Evolutionary conservation across 2,888 invertebrate species (phyloP), one percentile per base, ranked within the genome.

Genomic region (Ophion slaviceki): DNA sequence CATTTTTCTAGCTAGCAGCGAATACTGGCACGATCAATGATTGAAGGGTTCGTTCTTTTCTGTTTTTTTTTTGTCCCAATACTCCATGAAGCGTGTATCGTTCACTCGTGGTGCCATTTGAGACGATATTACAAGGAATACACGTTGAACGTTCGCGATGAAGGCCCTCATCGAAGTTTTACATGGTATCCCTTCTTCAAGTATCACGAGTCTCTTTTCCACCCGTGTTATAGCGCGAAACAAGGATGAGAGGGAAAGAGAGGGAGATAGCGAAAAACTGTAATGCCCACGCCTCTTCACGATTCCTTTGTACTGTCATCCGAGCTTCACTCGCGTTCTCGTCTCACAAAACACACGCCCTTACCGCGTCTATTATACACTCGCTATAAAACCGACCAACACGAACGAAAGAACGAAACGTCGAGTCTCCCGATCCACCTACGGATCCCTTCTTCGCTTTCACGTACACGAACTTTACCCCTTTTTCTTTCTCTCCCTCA

Each of bases 221-320:
- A 64, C 80, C 67, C 45, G 66, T 17, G 67, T 82, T 81, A 78
- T 78, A 79, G 11, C 53, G 53, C 53, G 14, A 64, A 82, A 64
- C 72, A 61, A 67, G 59, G 28, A 71, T 59, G 74, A 57, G 57
- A 57, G 40, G 17, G 64, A 66, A n/a, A 57, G 10, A 61, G 64
- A 62, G 36, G 74, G 74, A 72, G 28, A 71, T 40, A 79, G 47
- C 75, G 75, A 67, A 68, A 80, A 74, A 75, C 53, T 75, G 86
- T 84, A 83, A 87, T 86, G 85, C 88, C 87, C 88, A 87, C 88
- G 87, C 87, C 85, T 81, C 85, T 85, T 85, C 80, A 87, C 86
- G 86, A 87, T 88, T 88, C 88, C 88, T 87, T 88, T 88, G 88
- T 88, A 86, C 87, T 87, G 87, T 87, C 87, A 87, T 86, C 82